Percentiles rank a stretch among this genome's conserved stretches.
Conservation (phyloP, 2,113 vertebrate species). For the Eclectus roratus region DNA sequence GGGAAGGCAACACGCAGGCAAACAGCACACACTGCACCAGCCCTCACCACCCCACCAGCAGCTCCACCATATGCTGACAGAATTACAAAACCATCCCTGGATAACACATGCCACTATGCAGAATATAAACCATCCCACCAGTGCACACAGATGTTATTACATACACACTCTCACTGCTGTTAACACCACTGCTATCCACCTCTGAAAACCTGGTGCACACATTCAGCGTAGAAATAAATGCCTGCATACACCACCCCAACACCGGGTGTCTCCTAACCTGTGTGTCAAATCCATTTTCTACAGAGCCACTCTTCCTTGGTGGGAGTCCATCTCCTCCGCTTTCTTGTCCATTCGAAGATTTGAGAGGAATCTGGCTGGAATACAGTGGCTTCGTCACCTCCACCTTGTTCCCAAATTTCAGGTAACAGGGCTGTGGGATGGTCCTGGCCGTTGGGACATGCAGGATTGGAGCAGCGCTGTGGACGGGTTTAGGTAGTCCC, state of each 20-base stretch:
- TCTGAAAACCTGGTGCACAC: not conserved
- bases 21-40: not conserved
- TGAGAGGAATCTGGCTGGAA: constrained; percentile 81
- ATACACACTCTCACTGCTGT: not conserved
- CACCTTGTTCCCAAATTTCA: constrained; percentile 82
- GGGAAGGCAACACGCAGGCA: not conserved
- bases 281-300: constrained; percentile 81
- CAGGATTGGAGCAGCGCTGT: constrained; percentile 91
- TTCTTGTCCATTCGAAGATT: constrained; percentile 74
- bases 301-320: constrained; percentile 61
- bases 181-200: not conserved
- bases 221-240: not conserved
- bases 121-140: not conserved
- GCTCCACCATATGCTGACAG: not conserved
- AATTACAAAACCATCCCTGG: not conserved
- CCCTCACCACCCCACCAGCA: not conserved
- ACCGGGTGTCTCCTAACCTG: constrained; percentile 81
- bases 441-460: constrained; percentile 82
- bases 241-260: not conserved
- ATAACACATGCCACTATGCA: not conserved
- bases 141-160: not conserved
- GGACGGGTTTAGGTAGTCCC: constrained; percentile 94
- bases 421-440: constrained; percentile 82
- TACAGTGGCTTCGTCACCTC: constrained; percentile 80
- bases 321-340: constrained; percentile 67